A percentile compares a stretch with the other conserved stretches of the same genome.
phyloP scores from a whole-genome alignment of 2,888 invertebrate genomes.

The Hydrotaea cyrtoneurina region DNA sequence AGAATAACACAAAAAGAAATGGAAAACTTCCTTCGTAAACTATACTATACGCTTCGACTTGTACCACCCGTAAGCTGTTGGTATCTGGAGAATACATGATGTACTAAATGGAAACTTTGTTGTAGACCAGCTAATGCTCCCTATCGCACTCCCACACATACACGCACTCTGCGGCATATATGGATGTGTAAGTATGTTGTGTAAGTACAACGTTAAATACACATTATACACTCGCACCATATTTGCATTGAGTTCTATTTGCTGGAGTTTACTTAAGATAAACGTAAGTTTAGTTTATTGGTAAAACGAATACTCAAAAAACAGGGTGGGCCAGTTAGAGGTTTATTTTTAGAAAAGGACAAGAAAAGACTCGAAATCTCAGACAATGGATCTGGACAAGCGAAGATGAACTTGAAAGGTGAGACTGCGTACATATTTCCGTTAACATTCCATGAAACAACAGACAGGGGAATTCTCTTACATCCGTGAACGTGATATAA shows the following conservation, averaged over 20 bases:
- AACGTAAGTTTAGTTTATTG: slow-evolving; percentile 42
- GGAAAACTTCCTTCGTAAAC: not conserved
- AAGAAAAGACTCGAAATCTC: no score
- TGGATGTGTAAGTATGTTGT: not conserved
- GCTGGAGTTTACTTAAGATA: slow-evolving; percentile 39
- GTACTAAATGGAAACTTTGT: slow-evolving; percentile 8
- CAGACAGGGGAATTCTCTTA: no score
- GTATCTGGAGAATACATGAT: not conserved
- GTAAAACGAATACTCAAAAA: not conserved
- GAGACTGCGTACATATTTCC: no score
- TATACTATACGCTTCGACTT: not conserved
- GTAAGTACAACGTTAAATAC: not conserved
- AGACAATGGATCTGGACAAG: no score
- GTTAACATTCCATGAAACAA: no score
- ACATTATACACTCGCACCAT: not conserved
- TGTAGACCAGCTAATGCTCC: not conserved
- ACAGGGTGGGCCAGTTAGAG: no score
- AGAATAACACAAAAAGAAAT: not conserved
- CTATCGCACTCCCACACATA: not conserved
- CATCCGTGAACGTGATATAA: no score
- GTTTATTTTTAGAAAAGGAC: no score
- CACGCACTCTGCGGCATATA: no score
- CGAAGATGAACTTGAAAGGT: no score
- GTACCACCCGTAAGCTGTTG: not conserved
- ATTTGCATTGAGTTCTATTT: slow-evolving; percentile 30